phyloP scores from a whole-genome alignment of 2,113 vertebrate species.

The Cariama cristata region DNA sequence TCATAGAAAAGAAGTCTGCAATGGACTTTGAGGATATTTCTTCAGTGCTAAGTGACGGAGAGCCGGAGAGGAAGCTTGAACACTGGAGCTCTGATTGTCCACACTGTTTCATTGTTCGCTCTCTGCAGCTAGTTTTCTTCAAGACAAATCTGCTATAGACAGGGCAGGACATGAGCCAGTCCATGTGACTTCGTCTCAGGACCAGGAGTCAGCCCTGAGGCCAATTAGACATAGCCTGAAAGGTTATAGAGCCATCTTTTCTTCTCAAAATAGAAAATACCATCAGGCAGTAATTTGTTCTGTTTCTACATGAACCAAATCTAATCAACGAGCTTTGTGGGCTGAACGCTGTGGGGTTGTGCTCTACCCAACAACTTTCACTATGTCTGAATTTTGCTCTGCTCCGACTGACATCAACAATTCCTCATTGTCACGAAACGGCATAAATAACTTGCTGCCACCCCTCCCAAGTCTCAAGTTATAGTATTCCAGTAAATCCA shows the following conservation, averaged over 20 bases:
- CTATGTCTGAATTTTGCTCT: background rate
- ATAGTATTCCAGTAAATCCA: background rate
- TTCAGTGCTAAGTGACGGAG: background rate
- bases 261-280: slow-evolving; percentile 42
- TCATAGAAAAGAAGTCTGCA: background rate
- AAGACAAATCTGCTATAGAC: slow-evolving; percentile 46
- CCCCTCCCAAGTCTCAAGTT: background rate
- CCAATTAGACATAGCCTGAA: background rate
- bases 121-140: background rate
- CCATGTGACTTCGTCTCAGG: slow-evolving; percentile 7
- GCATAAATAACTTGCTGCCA: background rate
- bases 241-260: slow-evolving; percentile 39
- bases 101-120: slow-evolving; percentile 11
- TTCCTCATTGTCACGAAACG: background rate
- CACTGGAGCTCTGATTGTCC: slow-evolving; percentile 6
- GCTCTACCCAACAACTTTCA: background rate
- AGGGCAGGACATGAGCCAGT: background rate
- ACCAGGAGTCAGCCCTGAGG: slow-evolving; percentile 23
- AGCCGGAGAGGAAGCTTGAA: background rate
- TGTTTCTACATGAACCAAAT: slow-evolving; percentile 8
- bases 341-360: background rate
- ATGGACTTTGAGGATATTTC: background rate
- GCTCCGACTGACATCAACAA: background rate
- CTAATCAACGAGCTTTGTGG: slow-evolving; percentile 12
- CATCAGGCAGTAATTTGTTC: background rate